phyloP scores from a whole-genome alignment of 2,797 vertebrate species.

The Gadopsis marmoratus region DNA sequence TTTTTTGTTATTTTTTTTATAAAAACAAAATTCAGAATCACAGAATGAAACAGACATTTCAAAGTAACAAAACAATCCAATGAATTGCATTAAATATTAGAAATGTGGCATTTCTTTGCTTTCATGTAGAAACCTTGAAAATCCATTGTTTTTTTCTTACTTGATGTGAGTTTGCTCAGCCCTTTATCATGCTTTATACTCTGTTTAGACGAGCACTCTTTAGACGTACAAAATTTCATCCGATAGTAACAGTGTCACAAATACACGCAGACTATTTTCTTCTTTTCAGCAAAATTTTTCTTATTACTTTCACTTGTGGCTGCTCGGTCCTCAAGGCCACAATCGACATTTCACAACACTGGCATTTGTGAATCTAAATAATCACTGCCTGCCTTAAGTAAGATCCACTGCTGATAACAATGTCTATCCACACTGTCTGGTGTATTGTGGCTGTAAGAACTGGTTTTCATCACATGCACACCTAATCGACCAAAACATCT shows the following conservation, averaged over 20 bases:
- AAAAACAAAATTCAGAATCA: constrained; percentile 11
- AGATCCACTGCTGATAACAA: constrained; percentile 20
- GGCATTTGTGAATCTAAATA: not conserved
- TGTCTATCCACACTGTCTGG: constrained; percentile 3
- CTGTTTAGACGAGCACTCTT: not conserved
- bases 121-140: too few relatives aligned
- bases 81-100: not conserved
- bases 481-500: constrained; percentile 29
- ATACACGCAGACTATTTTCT: not conserved
- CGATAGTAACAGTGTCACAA: not conserved
- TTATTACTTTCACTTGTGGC: constrained; percentile 4
- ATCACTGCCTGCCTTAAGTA: not conserved
- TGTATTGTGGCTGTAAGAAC: constrained; percentile 22
- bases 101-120: constrained; percentile 8
- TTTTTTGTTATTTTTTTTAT: not conserved
- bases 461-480: not conserved
- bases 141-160: not conserved
- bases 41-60: constrained; percentile 14
- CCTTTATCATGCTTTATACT: not conserved
- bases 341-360: constrained; percentile 13
- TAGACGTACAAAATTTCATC: constrained; percentile 5
- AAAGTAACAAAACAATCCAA: not conserved
- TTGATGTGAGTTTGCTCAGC: not conserved
- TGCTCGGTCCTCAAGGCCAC: constrained; percentile 23
- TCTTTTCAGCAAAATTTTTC: not conserved